phyloP scores from a whole-genome alignment of 2,797 vertebrate species.

The Pantherophis alleghaniensis region DNA sequence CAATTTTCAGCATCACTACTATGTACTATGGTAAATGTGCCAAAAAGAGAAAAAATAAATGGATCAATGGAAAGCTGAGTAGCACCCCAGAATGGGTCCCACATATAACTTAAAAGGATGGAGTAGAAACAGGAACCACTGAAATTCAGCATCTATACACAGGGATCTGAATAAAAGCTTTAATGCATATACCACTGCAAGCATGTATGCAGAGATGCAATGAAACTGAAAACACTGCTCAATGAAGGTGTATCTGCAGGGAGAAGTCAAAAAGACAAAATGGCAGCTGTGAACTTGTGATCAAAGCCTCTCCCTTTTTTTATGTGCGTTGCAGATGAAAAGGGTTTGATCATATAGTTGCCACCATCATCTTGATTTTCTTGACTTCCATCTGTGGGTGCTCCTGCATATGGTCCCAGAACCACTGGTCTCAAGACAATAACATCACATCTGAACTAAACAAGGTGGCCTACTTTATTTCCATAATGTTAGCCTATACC shows the following conservation, averaged over 20 bases:
- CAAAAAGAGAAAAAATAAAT: background rate
- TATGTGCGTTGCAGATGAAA: background rate
- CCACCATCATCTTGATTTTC: background rate
- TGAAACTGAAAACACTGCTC: background rate
- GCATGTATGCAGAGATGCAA: background rate
- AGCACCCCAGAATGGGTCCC: background rate
- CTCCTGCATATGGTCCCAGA: background rate
- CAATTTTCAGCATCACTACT: background rate
- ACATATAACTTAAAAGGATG: background rate
- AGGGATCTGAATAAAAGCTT: background rate
- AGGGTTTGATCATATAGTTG: background rate
- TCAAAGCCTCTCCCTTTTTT: background rate
- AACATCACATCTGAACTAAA: background rate
- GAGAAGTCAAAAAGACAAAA: background rate
- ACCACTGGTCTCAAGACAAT: background rate
- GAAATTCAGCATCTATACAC: background rate
- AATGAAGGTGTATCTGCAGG: background rate
- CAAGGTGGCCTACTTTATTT: background rate
- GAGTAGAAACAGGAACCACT: background rate
- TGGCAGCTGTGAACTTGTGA: background rate
- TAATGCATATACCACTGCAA: background rate
- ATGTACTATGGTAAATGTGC: background rate
- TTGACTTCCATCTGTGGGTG: background rate
- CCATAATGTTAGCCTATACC: background rate
- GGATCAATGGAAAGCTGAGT: background rate